Conservation (phyloP, 2,888 invertebrate genomes). For the Watsonalla binaria region DNA sequence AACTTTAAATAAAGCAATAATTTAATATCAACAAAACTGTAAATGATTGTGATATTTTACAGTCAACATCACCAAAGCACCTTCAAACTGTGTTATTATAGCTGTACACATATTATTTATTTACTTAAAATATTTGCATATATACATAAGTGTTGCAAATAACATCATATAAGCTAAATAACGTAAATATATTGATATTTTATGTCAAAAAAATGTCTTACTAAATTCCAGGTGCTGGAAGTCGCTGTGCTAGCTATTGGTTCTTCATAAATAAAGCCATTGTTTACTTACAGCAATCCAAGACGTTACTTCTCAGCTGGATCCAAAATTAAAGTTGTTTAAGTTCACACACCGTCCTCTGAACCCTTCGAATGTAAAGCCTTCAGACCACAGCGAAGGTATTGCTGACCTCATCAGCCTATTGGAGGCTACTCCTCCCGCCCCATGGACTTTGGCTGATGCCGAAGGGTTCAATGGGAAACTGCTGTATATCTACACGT, state of each 20-base stretch:
- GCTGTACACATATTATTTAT: too few relatives aligned
- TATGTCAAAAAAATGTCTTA: too few relatives aligned
- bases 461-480: slow-evolving; percentile 86
- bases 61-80: too few relatives aligned
- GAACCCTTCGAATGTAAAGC: slow-evolving; percentile 30
- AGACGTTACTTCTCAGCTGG: slow-evolving; percentile 83
- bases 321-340: slow-evolving; percentile 83
- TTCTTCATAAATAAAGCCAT: not conserved
- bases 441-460: slow-evolving; percentile 77
- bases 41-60: too few relatives aligned
- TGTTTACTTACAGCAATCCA: slow-evolving; percentile 80
- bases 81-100: too few relatives aligned
- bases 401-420: slow-evolving; percentile 80
- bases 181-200: too few relatives aligned
- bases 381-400: slow-evolving; percentile 45
- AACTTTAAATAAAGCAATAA: too few relatives aligned
- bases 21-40: too few relatives aligned
- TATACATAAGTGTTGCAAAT: too few relatives aligned
- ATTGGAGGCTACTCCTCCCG: slow-evolving; percentile 76
- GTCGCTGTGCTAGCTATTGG: not conserved
- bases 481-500: slow-evolving; percentile 97
- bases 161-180: too few relatives aligned
- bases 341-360: slow-evolving; percentile 67
- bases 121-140: too few relatives aligned
- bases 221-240: too few relatives aligned